Evolutionary conservation across 2,888 invertebrate genomes (phyloP).

Genomic region (Amaurobius ferox): DNA sequence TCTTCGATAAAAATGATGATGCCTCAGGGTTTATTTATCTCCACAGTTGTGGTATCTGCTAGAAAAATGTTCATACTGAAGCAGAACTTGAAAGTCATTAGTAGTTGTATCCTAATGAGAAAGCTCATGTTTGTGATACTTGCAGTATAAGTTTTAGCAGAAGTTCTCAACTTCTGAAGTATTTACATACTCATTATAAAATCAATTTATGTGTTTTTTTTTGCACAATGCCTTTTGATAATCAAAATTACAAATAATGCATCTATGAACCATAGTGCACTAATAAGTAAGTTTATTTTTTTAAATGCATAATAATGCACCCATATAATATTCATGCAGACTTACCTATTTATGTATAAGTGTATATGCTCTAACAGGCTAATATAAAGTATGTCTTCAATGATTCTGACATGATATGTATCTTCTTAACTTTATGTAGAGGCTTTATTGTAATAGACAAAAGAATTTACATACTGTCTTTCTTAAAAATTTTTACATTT

Average conservation of each 20-base stretch:
- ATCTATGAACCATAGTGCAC: too few species aligned
- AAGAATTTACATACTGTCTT: too few species aligned
- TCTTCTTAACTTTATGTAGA: too few species aligned
- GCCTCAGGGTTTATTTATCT: not conserved
- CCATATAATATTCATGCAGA: too few species aligned
- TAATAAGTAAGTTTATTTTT: too few species aligned
- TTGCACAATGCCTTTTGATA: not conserved
- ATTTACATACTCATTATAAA: not conserved
- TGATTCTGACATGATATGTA: too few species aligned
- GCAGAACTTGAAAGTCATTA: not conserved
- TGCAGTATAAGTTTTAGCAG: constrained; percentile 6
- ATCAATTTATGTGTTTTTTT: not conserved
- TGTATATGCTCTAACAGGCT: too few species aligned
- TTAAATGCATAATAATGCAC: too few species aligned
- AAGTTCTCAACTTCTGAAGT: not conserved
- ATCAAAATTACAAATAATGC: not conserved
- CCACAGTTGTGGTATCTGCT: not conserved
- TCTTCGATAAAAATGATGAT: not conserved
- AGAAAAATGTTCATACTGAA: not conserved
- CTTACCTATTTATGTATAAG: too few species aligned
- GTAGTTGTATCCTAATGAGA: not conserved
- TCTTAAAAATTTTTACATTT: too few species aligned
- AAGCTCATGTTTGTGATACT: not conserved
- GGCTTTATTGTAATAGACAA: too few species aligned
- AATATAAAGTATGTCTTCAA: too few species aligned